Percentiles rank a stretch among this genome's conserved stretches.
phyloP scores from a whole-genome alignment of 2,888 invertebrate genomes.

The Xylota segnis region DNA sequence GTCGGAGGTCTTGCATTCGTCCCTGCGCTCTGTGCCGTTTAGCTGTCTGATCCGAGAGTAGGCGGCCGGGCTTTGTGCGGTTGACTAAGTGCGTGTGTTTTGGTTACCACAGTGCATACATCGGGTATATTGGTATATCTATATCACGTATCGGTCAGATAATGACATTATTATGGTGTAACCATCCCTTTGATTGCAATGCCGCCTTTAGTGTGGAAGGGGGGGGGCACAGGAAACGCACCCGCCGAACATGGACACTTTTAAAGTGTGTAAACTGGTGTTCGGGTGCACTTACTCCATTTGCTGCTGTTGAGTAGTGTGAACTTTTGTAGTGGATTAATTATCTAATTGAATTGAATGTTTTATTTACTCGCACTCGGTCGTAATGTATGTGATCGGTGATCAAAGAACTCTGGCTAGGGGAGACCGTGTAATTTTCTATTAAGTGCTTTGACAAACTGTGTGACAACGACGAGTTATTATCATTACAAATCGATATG shows the following conservation, averaged over 20 bases:
- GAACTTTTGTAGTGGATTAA: conserved; percentile 65
- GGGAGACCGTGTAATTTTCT: conserved; percentile 61
- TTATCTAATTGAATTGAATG: conserved; percentile 74
- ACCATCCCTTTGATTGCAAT: conserved; percentile 66
- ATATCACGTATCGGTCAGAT: conserved; percentile 64
- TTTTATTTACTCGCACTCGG: conserved; percentile 65
- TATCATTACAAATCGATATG: conserved; percentile 75
- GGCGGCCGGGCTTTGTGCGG: conserved; percentile 55
- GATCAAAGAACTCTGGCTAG: conserved; percentile 23
- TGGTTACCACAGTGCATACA: conserved; percentile 52
- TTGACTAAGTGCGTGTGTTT: conserved; percentile 64
- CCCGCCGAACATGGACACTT: conserved; percentile 57
- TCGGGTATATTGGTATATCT: conserved; percentile 29
- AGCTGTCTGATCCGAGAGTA: conserved; percentile 36
- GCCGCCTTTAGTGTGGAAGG: conserved; percentile 37
- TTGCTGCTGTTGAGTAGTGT: conserved; percentile 14
- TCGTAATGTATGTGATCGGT: conserved; percentile 36
- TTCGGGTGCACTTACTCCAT: conserved; percentile 9
- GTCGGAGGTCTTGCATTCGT: background rate
- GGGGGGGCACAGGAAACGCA: background rate
- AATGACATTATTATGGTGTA: conserved; percentile 74
- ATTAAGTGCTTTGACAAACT: conserved; percentile 74
- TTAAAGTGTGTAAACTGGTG: conserved; percentile 64
- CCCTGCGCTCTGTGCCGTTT: conserved; percentile 12
- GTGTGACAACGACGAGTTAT: conserved; percentile 70